A percentile compares a stretch with the other conserved stretches of the same genome.
These are phyloP conservation scores for Vanessa atalanta DNA, from an alignment of 1,140 invertebrate species.

Conservation along the genomic window DNA sequence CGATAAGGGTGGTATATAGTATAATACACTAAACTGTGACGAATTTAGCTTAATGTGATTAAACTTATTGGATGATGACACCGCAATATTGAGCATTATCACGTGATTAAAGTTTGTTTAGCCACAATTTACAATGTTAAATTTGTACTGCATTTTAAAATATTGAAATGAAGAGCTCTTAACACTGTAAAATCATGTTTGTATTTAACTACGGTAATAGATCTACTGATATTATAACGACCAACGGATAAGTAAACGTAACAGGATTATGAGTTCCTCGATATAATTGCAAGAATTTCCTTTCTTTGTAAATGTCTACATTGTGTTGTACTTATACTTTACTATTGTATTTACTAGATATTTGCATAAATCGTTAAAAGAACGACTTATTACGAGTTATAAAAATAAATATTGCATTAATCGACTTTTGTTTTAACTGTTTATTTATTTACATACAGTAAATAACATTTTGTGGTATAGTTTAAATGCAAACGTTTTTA, in stretches of 20 bases:
- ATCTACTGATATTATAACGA: background rate
- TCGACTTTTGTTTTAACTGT: too few species aligned
- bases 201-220: background rate
- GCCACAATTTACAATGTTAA: background rate
- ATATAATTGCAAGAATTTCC: slow-evolving; percentile 4
- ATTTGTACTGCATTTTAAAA: background rate
- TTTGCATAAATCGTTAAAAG: too few species aligned
- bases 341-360: background rate
- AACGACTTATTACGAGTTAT: too few species aligned
- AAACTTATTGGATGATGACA: slow-evolving; percentile 33
- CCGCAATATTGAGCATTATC: background rate
- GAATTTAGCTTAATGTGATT: slow-evolving; percentile 35
- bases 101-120: background rate
- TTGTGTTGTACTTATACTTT: background rate
- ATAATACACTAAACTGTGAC: slow-evolving; percentile 13
- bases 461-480: too few species aligned
- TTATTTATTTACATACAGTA: too few species aligned
- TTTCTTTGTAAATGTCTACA: slow-evolving; percentile 7
- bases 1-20: slow-evolving; percentile 28
- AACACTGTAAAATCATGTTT: background rate
- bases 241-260: slow-evolving; percentile 7
- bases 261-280: slow-evolving; percentile 18
- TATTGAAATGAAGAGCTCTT: background rate
- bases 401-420: too few species aligned
- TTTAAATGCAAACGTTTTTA: too few species aligned